Evolutionary conservation across 2,888 invertebrate genomes (phyloP), one percentile per base, ranked within the genome.

Genomic region (Hirudinaria manillensis): DNA sequence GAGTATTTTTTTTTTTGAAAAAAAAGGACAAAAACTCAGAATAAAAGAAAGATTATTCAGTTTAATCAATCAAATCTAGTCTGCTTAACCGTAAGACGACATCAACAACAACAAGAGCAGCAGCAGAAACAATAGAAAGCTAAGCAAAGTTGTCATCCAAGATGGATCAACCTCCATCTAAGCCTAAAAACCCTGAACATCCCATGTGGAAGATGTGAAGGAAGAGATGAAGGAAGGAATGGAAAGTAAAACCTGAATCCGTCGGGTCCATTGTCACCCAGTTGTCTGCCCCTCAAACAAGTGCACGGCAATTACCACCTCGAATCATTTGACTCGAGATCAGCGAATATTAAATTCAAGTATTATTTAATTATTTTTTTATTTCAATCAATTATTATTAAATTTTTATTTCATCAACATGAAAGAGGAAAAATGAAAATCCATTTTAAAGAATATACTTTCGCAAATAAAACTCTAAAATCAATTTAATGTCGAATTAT

Each of bases 261-360:
- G 24, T 74, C 61, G 24, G 61, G 29, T 10, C 61, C 61, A 24
- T n/a, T 56, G 16, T 74, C 66, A 3, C 78, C 65, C 36, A 93
- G 90, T 87, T 94, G 94, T n/a, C 92, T 88, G 0, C 94, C 94
- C 87, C 94, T 88, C 74, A 94, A 87, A 3, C 92, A 92, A 4
- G 85, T 94, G 94, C 75, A 93, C 88, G 21, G 94, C 93, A 79
- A 94, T 94, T 56, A 94, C 94, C 79, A 94, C 94, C 93, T 94
- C 87, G 6, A 36, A 34, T 70, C 4, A 61, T 27, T 61, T 10
- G n/a, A 61, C 61, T 27, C 61, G 4, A 29, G 10, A 6, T 2
- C n/a, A n/a, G n/a, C n/a, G n/a, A n/a, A n/a, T n/a, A n/a, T n/a
- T n/a, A n/a, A n/a, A n/a, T n/a, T n/a, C n/a, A n/a, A n/a, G n/a